These are phyloP conservation scores for Odontesthes bonariensis DNA, from an alignment of 2,113 vertebrate species.

Conservation along the genomic window DNA sequence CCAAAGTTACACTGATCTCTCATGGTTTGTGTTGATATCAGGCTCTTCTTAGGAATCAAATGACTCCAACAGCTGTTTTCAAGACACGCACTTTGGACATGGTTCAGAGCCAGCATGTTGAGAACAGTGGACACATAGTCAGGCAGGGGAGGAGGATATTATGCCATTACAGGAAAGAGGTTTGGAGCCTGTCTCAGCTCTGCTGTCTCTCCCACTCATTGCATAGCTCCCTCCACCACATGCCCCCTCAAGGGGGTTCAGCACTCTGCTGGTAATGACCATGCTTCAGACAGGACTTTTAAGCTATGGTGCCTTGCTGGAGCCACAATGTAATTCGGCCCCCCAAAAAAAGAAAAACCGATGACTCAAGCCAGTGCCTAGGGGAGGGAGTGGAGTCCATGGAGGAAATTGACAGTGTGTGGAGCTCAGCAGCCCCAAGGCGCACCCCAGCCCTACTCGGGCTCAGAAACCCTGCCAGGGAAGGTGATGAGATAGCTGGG, in stretches of 20 bases:
- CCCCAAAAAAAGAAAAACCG: slow-evolving; percentile 39
- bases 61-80: slow-evolving; percentile 63
- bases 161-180: slow-evolving; percentile 66
- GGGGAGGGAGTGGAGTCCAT: slow-evolving; percentile 64
- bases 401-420: slow-evolving; percentile 73
- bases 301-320: slow-evolving; percentile 57
- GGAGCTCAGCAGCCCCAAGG: slow-evolving; percentile 71
- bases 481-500: slow-evolving; percentile 80
- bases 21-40: slow-evolving; percentile 39
- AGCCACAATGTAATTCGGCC: slow-evolving; percentile 59
- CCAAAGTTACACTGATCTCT: slow-evolving; percentile 42
- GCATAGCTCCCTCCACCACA: slow-evolving; percentile 18
- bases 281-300: slow-evolving; percentile 76
- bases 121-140: slow-evolving; percentile 51
- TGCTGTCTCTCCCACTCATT: slow-evolving; percentile 49
- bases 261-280: slow-evolving; percentile 76
- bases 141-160: slow-evolving; percentile 45
- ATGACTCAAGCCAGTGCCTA: slow-evolving; percentile 64
- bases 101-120: slow-evolving; percentile 45
- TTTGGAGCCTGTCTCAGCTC: slow-evolving; percentile 58
- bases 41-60: slow-evolving; percentile 40
- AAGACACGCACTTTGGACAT: slow-evolving; percentile 46
- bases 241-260: slow-evolving; percentile 55
- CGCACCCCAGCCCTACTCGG: slow-evolving; percentile 55
- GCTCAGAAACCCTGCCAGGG: slow-evolving; percentile 69